Conservation (phyloP, 2,113 vertebrate species). For the Peromyscus californicus region DNA sequence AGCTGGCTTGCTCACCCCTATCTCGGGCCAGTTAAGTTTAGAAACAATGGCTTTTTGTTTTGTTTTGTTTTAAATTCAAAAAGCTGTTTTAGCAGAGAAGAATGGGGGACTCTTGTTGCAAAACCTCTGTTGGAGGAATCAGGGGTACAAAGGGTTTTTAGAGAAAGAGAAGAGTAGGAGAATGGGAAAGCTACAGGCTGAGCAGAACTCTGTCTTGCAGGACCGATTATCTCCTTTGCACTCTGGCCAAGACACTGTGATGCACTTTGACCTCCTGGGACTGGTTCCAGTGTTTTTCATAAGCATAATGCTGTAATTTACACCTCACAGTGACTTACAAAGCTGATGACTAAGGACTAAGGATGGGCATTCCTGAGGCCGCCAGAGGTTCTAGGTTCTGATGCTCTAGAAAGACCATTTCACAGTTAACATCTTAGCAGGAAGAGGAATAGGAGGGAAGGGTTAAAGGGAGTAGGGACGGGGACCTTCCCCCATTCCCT, state of each 20-base stretch:
- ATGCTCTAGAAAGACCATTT: background rate
- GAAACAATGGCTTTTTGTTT: background rate
- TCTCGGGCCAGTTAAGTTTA: background rate
- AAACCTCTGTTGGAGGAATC: background rate
- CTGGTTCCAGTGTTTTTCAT: background rate
- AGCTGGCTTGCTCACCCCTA: background rate
- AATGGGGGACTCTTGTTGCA: background rate
- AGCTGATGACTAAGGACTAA: background rate
- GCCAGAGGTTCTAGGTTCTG: background rate
- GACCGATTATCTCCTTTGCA: background rate
- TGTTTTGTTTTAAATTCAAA: background rate
- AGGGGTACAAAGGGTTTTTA: background rate
- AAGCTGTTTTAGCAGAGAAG: background rate
- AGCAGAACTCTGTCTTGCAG: background rate
- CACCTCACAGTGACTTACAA: background rate
- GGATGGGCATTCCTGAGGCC: background rate
- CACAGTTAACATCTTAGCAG: background rate
- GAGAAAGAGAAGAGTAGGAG: background rate
- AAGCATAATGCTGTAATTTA: background rate
- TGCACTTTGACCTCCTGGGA: background rate
- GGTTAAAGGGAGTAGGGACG: too few relatives aligned
- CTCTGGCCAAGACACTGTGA: background rate
- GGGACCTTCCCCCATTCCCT: background rate
- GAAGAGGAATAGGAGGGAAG: background rate
- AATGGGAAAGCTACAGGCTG: background rate